Base-by-base conservation (phyloP, 1,140 invertebrate genomes). In the Drosophila aff. region DNA sequence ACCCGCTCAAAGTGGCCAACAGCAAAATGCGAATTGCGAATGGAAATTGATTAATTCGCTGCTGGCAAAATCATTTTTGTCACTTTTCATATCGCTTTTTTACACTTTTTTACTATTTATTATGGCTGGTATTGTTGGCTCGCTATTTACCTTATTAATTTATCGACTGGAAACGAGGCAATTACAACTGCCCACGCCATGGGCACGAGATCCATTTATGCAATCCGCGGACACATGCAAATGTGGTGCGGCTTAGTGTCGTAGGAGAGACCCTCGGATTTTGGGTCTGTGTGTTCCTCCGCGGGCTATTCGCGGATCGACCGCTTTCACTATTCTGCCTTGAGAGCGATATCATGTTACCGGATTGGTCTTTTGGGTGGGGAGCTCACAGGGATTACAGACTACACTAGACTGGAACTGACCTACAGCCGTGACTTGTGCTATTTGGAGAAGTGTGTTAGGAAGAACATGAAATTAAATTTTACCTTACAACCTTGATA, bases 251-350 rank as follows among this genome's bases (percentile, higher is more conserved):
- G 84, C 82, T 87, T 84, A 87, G 63, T 87, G 84, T 81, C 84
- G 75, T 90, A 73, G 73, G 77, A 77, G 76, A 89, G 68, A 61
- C 69, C 67, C 69, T 72, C 52, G 47, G 47, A 38, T 33, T 65
- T 73, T 3, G 38, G 38, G 2, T 46, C 33, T 38, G 52, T 64
- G 18, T 67, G 64, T 46, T 44, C 71, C 36, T 77, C 79, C 60
- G 67, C 72, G 49, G 66, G 66, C 60, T 47, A 79, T 76, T 79
- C 52, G 67, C 68, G 41, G 64, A 61, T 79, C 38, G 15, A 4
- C 18, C 67, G 71, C 84, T 89, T 89, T 89, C 85, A 89, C 85
- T 76, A 89, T 90, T 85, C 87, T 74, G 73, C 85, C 85, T 89
- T 89, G 85, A 79, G 38, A 52, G 67, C 46, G 68, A 61, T 73